Base-by-base conservation (phyloP, 1,140 invertebrate species). In the Brachionus asplanchnoidis region DNA sequence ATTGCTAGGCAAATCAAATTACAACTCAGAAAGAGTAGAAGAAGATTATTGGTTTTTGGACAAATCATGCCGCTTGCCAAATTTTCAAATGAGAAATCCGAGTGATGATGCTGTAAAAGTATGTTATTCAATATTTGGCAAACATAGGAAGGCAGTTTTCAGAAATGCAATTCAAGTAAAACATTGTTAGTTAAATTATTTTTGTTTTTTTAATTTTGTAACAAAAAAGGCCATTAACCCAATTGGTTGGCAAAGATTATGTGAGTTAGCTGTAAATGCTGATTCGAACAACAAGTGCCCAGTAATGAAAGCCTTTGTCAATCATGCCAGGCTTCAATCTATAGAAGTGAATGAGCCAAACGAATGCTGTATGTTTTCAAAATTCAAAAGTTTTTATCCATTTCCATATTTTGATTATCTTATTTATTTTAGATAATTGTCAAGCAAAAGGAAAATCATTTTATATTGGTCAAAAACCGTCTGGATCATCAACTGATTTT, bases 11-110 rank as follows among this genome's bases (percentile, higher is more conserved):
- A 82, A 44, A 42, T 60, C 79, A 42, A 82, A 82, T 26, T 17
- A 65, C n/a, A 68, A 82, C 40, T 26, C 32, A 11, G 40, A 82
- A 17, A 2, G 40, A 32, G 42, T 23, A 1, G 40, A 82, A n/a
- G 53, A 60, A n/a, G 23, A 60, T 20, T 20, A 82, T 65, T 82
- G 79, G 79, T 82, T 17, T 68, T 60, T 82, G 32, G 65, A 82
- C 23, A 82, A 82, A 0, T 65, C 53, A 42, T 82, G 79, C 7
- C 40, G 60, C 6, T 68, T 44, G 7, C 36, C 42, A 20, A 65
- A 60, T 42, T 60, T 68, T 7, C 53, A 65, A 82, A 17, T 28
- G 7, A 60, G 40, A 82, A 23, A 40, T 36, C 79, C 79, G 40
- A 65, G 50, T 65, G 79, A 60, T 82, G 65, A 68, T 23, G 79